Conservation (phyloP, 2,888 invertebrate genomes). For the Lithophane socia region DNA sequence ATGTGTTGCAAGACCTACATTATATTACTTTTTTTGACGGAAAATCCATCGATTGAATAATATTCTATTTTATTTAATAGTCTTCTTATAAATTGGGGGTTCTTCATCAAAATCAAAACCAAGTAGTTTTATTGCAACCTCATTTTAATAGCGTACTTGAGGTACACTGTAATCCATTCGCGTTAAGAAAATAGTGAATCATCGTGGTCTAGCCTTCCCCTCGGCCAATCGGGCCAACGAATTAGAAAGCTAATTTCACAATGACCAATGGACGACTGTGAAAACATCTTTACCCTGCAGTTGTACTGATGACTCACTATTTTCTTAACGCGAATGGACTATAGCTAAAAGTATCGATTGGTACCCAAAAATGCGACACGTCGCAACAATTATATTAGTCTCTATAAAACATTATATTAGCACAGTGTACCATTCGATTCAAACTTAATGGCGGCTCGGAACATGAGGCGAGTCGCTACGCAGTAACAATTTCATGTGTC, state of each 20-base stretch:
- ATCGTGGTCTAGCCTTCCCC: no score
- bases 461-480: no score
- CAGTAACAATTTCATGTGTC: no score
- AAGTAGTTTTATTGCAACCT: background rate
- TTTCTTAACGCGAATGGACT: no score
- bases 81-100: background rate
- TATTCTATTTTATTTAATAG: background rate
- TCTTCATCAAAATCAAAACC: background rate
- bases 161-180: background rate
- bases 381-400: slow-evolving; percentile 5
- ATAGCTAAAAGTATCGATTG: background rate
- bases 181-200: no score
- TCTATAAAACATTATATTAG: background rate
- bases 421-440: background rate
- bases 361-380: background rate
- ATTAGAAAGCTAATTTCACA: no score
- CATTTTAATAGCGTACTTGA: slow-evolving; percentile 5
- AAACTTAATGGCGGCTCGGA: no score
- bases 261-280: no score
- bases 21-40: background rate
- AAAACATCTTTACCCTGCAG: no score
- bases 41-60: background rate
- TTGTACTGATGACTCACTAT: no score
- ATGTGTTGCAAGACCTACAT: background rate
- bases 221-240: no score